Evolutionary conservation across 2,113 vertebrate genomes (phyloP).

Genomic region (Thamnaconus septentrionalis): DNA sequence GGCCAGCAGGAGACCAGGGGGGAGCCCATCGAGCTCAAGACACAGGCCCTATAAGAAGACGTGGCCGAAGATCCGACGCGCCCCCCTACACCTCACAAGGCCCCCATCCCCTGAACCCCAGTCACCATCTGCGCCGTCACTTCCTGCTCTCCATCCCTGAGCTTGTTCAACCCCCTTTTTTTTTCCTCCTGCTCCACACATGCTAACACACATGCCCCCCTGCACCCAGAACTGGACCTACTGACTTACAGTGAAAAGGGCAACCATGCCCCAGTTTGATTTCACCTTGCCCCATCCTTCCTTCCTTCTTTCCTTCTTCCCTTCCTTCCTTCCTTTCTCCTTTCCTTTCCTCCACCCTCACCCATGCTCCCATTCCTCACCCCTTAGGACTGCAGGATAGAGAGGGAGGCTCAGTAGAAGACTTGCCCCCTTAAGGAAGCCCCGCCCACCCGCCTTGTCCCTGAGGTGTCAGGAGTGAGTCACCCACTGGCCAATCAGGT

Average conservation of each 20-base stretch:
- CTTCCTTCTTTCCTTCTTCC: background rate
- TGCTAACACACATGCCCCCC: conserved; percentile 26
- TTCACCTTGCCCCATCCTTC: conserved; percentile 22
- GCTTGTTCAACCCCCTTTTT: conserved; percentile 32
- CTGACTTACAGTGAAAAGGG: conserved; percentile 35
- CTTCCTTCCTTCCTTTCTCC: conserved; percentile 2
- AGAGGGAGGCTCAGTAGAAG: conserved; percentile 65
- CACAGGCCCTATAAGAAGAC: conserved; percentile 84
- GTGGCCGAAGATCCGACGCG: conserved; percentile 46
- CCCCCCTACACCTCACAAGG: conserved; percentile 21
- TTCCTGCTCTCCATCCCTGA: conserved; percentile 43
- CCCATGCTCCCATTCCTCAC: background rate
- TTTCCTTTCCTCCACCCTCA: conserved; percentile 16
- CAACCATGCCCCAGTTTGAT: conserved; percentile 34
- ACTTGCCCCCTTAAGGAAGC: conserved; percentile 57
- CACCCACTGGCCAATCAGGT: conserved; percentile 48
- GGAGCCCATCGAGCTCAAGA: conserved; percentile 91
- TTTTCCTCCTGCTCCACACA: conserved; percentile 40
- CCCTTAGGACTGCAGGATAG: conserved; percentile 53
- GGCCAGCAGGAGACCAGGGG: conserved; percentile 81
- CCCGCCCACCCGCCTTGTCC: conserved; percentile 27
- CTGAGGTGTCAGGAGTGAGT: conserved; percentile 48
- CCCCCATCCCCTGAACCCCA: too few species aligned
- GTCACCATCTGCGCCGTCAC: conserved; percentile 32
- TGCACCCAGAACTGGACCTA: conserved; percentile 45